Conservation (phyloP, 2,888 invertebrate species). For the Trissolcus japonicus region DNA sequence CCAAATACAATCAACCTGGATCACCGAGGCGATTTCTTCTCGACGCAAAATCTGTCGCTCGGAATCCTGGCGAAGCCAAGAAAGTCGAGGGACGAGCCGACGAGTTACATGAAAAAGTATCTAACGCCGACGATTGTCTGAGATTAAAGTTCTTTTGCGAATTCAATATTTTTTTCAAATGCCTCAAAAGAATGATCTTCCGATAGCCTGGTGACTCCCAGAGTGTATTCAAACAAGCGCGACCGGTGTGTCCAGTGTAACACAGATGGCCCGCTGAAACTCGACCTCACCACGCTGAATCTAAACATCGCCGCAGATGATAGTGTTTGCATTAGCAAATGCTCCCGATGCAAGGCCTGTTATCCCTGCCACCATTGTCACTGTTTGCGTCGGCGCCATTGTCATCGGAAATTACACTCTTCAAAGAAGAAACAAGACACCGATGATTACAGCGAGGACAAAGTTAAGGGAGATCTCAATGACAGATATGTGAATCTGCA, state of each 20-base stretch:
- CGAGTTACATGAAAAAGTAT: constrained; percentile 51
- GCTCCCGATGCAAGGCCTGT: constrained; percentile 39
- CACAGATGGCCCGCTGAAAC: constrained; percentile 48
- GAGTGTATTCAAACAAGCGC: constrained; percentile 40
- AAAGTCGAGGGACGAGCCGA: constrained; percentile 4
- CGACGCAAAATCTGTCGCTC: neutral
- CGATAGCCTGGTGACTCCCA: constrained; percentile 39
- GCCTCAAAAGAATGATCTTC: constrained; percentile 35
- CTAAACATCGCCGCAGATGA: constrained; percentile 41
- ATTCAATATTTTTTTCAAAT: constrained; percentile 19
- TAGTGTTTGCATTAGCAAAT: constrained; percentile 43
- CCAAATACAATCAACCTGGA: constrained; percentile 10
- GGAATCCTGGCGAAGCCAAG: constrained; percentile 23
- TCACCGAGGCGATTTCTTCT: neutral
- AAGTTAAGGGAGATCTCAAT: constrained; percentile 3
- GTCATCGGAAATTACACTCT: constrained; percentile 41
- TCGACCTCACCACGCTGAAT: constrained; percentile 27
- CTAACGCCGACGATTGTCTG: constrained; percentile 22
- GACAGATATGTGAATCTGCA: constrained; percentile 14
- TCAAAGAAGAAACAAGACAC: constrained; percentile 41
- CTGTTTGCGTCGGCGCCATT: constrained; percentile 41
- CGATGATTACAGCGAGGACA: constrained; percentile 9
- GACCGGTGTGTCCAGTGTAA: constrained; percentile 51
- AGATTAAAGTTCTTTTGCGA: constrained; percentile 36
- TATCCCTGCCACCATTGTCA: constrained; percentile 46